These are phyloP conservation scores for Drosophila jambulina DNA, from an alignment of 1,140 invertebrate species.

Conservation along the genomic window DNA sequence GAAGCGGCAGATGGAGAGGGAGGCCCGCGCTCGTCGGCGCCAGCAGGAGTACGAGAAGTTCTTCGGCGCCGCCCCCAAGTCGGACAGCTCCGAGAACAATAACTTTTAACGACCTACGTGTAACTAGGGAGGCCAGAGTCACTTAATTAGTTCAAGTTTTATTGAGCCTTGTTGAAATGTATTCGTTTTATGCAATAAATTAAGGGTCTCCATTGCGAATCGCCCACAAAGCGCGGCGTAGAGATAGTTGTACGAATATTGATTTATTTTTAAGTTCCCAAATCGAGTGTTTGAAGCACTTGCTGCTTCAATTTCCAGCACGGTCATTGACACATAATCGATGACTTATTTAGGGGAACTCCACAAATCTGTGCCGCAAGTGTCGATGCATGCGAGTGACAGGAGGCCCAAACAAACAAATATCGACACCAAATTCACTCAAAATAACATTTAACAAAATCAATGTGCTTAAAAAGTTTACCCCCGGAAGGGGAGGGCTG, in stretches of 20 bases:
- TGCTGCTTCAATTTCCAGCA: background rate
- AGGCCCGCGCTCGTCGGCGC: constrained; percentile 63
- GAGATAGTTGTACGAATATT: background rate
- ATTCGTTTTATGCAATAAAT: constrained; percentile 55
- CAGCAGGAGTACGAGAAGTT: constrained; percentile 83
- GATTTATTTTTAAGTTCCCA: background rate
- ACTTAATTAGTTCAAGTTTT: constrained; percentile 73
- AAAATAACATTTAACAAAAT: constrained; percentile 55
- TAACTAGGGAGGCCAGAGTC: constrained; percentile 5
- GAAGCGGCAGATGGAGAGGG: constrained; percentile 87
- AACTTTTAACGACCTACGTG: constrained; percentile 44
- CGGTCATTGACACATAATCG: constrained; percentile 45
- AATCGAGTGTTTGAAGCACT: background rate
- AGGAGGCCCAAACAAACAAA: constrained; percentile 40
- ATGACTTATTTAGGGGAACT: constrained; percentile 36
- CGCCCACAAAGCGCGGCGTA: background rate
- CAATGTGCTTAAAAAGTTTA: constrained; percentile 41
- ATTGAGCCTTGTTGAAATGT: constrained; percentile 65
- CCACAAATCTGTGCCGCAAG: constrained; percentile 44
- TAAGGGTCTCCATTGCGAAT: constrained; percentile 22
- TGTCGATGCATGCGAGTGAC: constrained; percentile 61
- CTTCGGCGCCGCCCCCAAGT: constrained; percentile 68
- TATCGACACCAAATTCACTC: constrained; percentile 38
- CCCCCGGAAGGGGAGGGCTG: background rate
- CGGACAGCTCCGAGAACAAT: constrained; percentile 64